phyloP scores from a whole-genome alignment of 2,797 vertebrate species.

The Artibeus jamaicensis region DNA sequence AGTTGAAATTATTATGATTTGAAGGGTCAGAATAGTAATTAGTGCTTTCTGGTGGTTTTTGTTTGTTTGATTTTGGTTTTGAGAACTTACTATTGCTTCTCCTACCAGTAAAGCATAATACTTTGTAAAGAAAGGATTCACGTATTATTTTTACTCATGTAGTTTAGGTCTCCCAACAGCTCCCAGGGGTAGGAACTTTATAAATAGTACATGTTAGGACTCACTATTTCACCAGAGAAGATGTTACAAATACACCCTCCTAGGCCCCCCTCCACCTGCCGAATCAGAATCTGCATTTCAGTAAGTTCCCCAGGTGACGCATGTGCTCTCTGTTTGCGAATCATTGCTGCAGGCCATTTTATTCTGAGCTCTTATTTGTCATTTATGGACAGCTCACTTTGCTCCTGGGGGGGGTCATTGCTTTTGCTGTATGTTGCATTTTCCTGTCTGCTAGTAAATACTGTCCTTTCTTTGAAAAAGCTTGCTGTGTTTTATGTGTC shows the following conservation, averaged over 20 bases:
- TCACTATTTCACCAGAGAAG: not conserved
- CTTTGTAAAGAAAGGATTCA: not conserved
- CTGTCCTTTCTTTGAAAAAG: not conserved
- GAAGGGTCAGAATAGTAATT: not conserved
- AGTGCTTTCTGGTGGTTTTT: not conserved
- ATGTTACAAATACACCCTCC: not conserved
- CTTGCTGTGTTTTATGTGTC: not conserved
- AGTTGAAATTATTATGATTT: not conserved
- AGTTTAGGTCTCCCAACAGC: not conserved
- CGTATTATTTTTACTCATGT: not conserved
- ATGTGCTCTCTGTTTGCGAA: not conserved
- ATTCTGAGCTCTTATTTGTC: not conserved
- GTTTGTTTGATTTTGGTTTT: not conserved
- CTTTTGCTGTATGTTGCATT: conserved; percentile 44
- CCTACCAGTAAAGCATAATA: not conserved
- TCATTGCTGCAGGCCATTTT: not conserved
- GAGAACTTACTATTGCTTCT: not conserved
- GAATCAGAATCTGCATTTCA: not conserved
- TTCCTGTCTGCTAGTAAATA: not conserved
- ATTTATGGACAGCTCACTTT: not conserved
- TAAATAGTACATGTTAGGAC: not conserved
- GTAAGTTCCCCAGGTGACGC: not conserved
- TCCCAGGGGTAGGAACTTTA: not conserved
- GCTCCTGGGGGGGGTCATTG: not conserved
- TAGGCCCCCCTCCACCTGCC: not conserved